These are phyloP conservation scores for Ailurus styani DNA, from an alignment of 2,113 vertebrate genomes.

Conservation along the genomic window DNA sequence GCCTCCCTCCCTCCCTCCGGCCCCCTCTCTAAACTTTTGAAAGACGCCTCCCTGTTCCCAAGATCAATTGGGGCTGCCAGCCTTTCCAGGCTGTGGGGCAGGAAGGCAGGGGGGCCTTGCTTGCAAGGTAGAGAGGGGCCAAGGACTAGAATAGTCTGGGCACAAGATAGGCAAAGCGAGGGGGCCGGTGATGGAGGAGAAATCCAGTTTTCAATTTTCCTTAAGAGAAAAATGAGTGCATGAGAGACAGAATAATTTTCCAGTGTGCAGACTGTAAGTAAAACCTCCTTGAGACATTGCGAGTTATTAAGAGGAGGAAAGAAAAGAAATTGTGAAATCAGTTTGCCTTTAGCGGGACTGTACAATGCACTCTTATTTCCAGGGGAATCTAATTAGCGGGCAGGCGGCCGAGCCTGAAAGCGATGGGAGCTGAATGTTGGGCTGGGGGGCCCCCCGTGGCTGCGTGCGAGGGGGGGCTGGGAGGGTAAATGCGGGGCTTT, in stretches of 20 bases:
- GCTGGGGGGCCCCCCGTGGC: neutral
- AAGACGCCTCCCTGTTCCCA: neutral
- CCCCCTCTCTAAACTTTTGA: neutral
- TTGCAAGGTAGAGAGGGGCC: neutral
- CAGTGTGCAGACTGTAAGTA: conserved; percentile 35
- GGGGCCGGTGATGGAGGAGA: neutral
- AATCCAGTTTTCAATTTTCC: conserved; percentile 65
- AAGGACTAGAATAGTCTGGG: neutral
- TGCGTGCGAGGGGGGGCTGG: neutral
- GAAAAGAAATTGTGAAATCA: conserved; percentile 61
- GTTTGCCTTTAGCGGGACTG: conserved; percentile 60
- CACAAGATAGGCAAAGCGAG: neutral
- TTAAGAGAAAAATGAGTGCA: conserved; percentile 39
- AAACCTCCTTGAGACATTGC: conserved; percentile 64
- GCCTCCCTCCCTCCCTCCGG: too few species aligned
- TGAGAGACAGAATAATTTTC: conserved; percentile 62
- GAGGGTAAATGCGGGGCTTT: accelerated
- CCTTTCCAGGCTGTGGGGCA: conserved; percentile 46
- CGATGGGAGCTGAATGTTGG: neutral
- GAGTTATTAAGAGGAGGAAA: conserved; percentile 62
- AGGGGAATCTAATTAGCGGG: conserved; percentile 69
- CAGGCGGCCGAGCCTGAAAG: neutral
- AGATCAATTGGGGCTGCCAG: neutral
- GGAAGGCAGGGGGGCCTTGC: neutral
- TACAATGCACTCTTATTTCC: conserved; percentile 60